Percentiles rank a stretch among this genome's conserved stretches.
phyloP scores from a whole-genome alignment of 2,888 invertebrate species.

The Conops quadrifasciatus region DNA sequence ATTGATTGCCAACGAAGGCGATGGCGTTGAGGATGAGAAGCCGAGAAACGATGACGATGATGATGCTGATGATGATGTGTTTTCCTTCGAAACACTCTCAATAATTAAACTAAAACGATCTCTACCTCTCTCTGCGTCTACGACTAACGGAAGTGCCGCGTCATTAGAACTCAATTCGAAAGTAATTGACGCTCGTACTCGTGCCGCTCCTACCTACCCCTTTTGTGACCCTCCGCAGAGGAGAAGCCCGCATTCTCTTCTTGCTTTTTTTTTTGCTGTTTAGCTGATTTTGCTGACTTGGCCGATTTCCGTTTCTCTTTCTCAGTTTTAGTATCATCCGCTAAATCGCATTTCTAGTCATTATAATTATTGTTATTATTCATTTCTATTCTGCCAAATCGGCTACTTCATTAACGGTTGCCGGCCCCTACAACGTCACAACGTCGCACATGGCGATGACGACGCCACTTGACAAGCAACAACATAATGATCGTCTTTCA shows the following conservation, averaged over 20 bases:
- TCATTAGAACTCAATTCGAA: constrained; percentile 43
- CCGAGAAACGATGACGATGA: not conserved
- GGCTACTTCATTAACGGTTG: not conserved
- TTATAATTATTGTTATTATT: not conserved
- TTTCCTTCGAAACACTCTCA: not conserved
- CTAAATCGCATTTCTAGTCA: not conserved
- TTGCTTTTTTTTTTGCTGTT: not conserved
- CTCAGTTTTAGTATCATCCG: not conserved
- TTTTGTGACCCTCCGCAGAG: too few relatives aligned
- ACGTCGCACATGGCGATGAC: too few relatives aligned
- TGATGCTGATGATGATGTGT: constrained; percentile 9
- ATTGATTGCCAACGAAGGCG: not conserved
- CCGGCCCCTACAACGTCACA: not conserved
- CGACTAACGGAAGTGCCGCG: constrained; percentile 31
- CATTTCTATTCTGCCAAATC: not conserved
- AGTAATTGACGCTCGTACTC: constrained; percentile 2
- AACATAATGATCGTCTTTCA: not conserved
- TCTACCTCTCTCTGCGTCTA: constrained; percentile 1
- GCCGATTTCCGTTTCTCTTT: not conserved
- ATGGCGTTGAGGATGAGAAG: too few relatives aligned
- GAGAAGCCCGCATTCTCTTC: too few relatives aligned
- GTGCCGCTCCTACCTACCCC: not conserved
- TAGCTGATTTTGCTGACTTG: not conserved
- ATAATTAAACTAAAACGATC: constrained; percentile 13
- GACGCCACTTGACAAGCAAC: not conserved